Conservation (phyloP, 35 echinoderm and acorn worm genomes). For the Apostichopus californicus region DNA sequence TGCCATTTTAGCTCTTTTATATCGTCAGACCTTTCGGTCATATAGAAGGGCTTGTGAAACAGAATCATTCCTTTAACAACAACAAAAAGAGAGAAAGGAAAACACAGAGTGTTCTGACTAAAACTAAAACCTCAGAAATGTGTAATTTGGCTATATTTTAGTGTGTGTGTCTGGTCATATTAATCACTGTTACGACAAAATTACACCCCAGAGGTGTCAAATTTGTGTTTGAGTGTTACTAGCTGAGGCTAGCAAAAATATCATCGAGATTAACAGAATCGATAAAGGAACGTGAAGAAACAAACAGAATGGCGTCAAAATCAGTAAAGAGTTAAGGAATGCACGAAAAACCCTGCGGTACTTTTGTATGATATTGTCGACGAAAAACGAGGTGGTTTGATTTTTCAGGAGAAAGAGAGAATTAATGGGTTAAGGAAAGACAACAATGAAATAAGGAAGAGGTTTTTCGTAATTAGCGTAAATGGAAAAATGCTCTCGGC, state of each 20-base stretch:
- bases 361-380: neutral
- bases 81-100: neutral
- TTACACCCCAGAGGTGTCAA: neutral
- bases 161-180: conserved; percentile 3
- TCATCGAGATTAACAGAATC: neutral
- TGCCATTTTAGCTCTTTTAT: too few species aligned
- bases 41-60: neutral
- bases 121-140: too few species aligned
- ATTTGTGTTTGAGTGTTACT: neutral
- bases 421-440: neutral
- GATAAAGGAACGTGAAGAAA: neutral
- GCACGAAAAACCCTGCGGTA: neutral
- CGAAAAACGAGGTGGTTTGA: neutral
- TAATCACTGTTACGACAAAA: neutral
- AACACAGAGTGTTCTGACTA: too few species aligned
- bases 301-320: neutral
- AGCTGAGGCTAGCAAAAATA: neutral
- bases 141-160: neutral
- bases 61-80: neutral
- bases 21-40: too few species aligned
- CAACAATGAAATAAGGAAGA: neutral
- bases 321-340: neutral
- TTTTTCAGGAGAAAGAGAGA: neutral
- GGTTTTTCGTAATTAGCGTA: neutral
- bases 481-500: neutral